Evolutionary conservation across 2,113 vertebrate genomes (phyloP), one percentile per base, ranked within the genome.

Genomic region (Regulus satrapa): DNA sequence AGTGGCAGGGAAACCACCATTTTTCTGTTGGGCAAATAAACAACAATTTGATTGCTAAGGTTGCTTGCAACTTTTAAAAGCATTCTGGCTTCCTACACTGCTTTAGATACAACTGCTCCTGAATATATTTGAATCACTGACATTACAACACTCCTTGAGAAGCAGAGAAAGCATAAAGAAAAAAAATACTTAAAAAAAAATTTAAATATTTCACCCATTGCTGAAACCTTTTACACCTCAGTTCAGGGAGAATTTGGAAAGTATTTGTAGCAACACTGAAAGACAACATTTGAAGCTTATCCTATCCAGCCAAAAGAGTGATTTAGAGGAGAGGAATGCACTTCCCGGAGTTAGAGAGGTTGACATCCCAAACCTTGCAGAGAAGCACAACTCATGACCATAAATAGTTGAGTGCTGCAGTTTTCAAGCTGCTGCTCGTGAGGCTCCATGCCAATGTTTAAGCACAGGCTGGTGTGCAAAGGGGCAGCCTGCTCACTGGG

Each of bases 341-440:
- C 18, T 64, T 69, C 61, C 69, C 34, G 2, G 45, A 62, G 10
- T 8, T 17, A 1, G 12, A 41, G 73, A 7, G 4, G 31, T 23
- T 79, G 49, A 32, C 51, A 73, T 34, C 43, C 64, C 43, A 74
- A 62, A 87, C 24, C n/a, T 64, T 72, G 38, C 69, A 29, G 7
- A 69, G 40, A 5, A 72, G 12, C 31, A 5, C 63, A 67, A 3
- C 24, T 34, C 41, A 32, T 8, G 29, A 41, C 61, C 19, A 18
- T 7, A 19, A 89, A 69, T 21, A 66, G 14, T 61, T 28, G 18
- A 45, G 36, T 1, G 10, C 32, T 62, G 36, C 7, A 12, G 18
- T n/a, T 68, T 69, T 21, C 26, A 46, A 62, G 40, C 32, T 23
- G 1, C 18, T 20, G 10, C 4, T 58, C 3, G 0, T 2, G 14